Percentiles rank a stretch among this genome's conserved stretches.
phyloP scores from a whole-genome alignment of 2,888 invertebrate genomes.

The Panorpa germanica region DNA sequence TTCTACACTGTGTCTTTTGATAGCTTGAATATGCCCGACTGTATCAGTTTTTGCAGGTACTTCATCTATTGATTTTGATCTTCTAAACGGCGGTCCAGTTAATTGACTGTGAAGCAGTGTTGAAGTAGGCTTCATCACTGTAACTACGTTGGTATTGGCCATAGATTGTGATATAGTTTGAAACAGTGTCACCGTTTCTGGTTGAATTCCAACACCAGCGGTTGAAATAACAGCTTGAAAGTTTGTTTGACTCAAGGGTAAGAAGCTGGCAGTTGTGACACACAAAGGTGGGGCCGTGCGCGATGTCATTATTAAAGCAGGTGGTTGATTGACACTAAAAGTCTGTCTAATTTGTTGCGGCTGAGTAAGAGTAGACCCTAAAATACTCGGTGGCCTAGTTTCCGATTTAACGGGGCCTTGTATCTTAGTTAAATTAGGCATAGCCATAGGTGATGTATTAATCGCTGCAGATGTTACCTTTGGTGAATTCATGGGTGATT shows the following conservation, averaged over 20 bases:
- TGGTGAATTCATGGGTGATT: too few relatives aligned
- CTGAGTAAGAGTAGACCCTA: conserved; percentile 4
- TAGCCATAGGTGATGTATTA: conserved; percentile 16
- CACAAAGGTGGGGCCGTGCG: conserved; percentile 23
- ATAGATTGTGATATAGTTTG: conserved; percentile 26
- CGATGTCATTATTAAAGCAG: conserved; percentile 30
- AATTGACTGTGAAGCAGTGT: conserved; percentile 37
- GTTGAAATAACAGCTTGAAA: conserved; percentile 13
- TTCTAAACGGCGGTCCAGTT: conserved; percentile 31
- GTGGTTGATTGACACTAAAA: conserved; percentile 30
- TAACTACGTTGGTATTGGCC: too few relatives aligned
- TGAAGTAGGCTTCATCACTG: conserved; percentile 25
- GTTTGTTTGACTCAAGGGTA: conserved; percentile 8
- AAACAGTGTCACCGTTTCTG: conserved; percentile 25
- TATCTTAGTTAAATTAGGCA: conserved; percentile 19
- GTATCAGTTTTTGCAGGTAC: conserved; percentile 22
- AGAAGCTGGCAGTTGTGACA: conserved; percentile 13
- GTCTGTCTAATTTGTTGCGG: conserved; percentile 22
- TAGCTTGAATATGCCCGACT: conserved; percentile 29
- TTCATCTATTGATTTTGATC: conserved; percentile 35
- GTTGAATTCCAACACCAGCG: conserved; percentile 19
- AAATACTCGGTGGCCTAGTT: conserved; percentile 7
- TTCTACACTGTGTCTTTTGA: conserved; percentile 32
- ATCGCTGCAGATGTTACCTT: conserved; percentile 10
- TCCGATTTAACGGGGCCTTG: conserved; percentile 17